Percentiles rank a stretch among this genome's conserved stretches.
phyloP scores from a whole-genome alignment of 2,888 invertebrate genomes.

The Catocala sponsa region DNA sequence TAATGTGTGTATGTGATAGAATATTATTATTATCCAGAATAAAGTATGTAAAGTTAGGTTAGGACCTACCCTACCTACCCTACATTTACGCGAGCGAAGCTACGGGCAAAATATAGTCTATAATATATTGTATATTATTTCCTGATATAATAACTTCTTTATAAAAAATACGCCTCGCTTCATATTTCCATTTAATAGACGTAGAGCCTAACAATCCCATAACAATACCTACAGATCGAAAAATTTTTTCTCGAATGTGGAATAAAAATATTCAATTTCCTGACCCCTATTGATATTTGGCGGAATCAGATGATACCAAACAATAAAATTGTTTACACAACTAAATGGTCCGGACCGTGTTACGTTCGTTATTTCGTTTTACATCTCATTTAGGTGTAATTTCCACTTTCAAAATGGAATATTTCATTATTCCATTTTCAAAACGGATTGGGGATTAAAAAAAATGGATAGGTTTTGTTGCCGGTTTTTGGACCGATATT shows the following conservation, averaged over 20 bases:
- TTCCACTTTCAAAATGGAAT: neutral
- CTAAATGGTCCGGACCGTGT: conserved; percentile 19
- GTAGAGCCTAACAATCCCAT: neutral
- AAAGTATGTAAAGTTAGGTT: no score
- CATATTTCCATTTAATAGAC: neutral
- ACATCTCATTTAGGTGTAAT: conserved; percentile 9
- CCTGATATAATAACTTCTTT: no score
- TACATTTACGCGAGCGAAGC: no score
- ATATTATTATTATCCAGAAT: no score
- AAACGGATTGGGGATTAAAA: neutral
- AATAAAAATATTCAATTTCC: conserved; percentile 35
- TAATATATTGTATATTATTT: no score
- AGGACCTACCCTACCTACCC: no score
- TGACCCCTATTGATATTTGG: conserved; percentile 28
- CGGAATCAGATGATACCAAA: conserved; percentile 27
- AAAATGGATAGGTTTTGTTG: neutral
- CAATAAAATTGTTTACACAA: conserved; percentile 27
- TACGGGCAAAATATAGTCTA: no score
- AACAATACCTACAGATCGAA: neutral
- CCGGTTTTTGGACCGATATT: neutral
- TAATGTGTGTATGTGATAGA: no score
- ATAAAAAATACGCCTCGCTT: no score
- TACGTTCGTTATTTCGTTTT: conserved; percentile 18
- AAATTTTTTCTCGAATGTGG: conserved; percentile 17
- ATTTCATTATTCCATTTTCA: neutral